These are phyloP conservation scores for Caranx melampygus DNA, from an alignment of 2,113 vertebrate genomes.

Conservation along the genomic window DNA sequence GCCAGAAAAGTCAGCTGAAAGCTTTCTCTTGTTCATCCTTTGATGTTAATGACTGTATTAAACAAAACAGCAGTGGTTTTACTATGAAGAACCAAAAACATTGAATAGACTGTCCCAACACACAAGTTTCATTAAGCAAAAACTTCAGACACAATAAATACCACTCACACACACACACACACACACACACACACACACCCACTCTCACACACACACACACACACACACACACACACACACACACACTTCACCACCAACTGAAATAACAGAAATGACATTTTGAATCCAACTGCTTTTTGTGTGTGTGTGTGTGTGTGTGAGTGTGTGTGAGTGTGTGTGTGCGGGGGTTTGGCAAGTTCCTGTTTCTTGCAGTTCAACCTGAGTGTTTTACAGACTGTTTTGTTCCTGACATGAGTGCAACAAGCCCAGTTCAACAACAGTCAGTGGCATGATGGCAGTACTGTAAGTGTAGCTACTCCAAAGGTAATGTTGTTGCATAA, in stretches of 20 bases:
- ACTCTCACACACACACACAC: background rate
- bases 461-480: background rate
- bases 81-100: slow-evolving; percentile 2
- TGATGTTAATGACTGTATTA: background rate
- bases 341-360: slow-evolving; percentile 1
- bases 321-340: too few species aligned
- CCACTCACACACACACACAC: too few species aligned
- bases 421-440: background rate
- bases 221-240: slow-evolving; percentile 6
- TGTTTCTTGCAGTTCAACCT: background rate
- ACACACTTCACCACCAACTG: background rate
- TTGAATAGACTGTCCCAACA: background rate
- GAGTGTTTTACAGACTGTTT: background rate
- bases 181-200: background rate
- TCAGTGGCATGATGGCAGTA: background rate
- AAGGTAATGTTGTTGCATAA: background rate
- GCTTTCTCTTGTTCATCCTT: background rate
- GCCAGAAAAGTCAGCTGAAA: background rate
- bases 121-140: background rate
- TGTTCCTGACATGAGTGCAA: background rate
- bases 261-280: background rate
- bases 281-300: slow-evolving; percentile 1
- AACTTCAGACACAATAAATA: too few species aligned
- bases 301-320: too few species aligned
- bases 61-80: background rate